phyloP scores from a whole-genome alignment of 2,113 vertebrate genomes.

The Strix aluco region DNA sequence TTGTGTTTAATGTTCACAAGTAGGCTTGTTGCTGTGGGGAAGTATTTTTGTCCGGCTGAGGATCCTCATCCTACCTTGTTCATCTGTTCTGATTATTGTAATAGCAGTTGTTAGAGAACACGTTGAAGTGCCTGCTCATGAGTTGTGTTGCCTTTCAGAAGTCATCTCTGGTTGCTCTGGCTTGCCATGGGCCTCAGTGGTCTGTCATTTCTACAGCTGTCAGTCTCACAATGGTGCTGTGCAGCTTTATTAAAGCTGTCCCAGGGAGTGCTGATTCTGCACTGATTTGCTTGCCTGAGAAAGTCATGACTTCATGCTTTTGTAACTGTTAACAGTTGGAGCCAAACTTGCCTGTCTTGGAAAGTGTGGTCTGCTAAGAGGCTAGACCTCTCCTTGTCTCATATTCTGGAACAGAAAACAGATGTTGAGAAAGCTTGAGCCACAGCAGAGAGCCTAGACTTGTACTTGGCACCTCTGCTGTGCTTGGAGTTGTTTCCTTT shows the following conservation, averaged over 20 bases:
- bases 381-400: not conserved
- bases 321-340: not conserved
- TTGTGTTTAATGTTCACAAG: not conserved
- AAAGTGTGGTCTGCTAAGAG: not conserved
- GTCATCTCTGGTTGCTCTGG: not conserved
- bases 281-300: not conserved
- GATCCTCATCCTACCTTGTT: not conserved
- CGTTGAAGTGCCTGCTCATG: accelerated
- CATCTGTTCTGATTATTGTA: not conserved
- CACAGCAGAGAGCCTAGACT: not conserved
- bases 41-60: not conserved
- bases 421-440: not conserved
- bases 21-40: not conserved
- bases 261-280: not conserved
- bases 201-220: too few relatives aligned
- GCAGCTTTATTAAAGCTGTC: not conserved
- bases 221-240: not conserved
- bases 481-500: not conserved
- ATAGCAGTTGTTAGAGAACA: not conserved
- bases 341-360: too few relatives aligned
- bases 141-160: not conserved
- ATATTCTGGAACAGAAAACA: not conserved
- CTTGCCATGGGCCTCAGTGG: not conserved
- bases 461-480: not conserved
- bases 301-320: not conserved